Conservation (phyloP, 2,888 invertebrate genomes). For the Mimachlamys varia region DNA sequence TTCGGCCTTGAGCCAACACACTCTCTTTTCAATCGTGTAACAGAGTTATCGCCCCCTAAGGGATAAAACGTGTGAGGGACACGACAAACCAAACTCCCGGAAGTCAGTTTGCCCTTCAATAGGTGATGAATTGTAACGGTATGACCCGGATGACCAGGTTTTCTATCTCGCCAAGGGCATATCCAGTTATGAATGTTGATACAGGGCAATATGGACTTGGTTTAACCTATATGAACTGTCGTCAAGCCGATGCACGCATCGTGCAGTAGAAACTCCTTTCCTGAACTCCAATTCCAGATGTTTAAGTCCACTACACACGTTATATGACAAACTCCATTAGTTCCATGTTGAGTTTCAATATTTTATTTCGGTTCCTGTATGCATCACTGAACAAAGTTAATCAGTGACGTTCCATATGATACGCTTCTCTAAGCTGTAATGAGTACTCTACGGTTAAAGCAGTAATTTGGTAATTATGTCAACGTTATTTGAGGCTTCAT, state of each 20-base stretch:
- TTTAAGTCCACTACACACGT: neutral
- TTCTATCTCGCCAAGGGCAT: neutral
- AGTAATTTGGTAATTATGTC: neutral
- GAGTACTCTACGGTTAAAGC: neutral
- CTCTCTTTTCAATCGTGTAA: neutral
- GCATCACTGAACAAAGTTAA: neutral
- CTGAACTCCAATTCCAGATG: neutral
- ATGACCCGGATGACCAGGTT: slow-evolving; percentile 23
- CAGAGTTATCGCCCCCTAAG: neutral
- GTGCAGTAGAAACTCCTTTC: neutral
- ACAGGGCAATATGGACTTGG: neutral
- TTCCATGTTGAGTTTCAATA: neutral
- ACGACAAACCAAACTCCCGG: neutral
- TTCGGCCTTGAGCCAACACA: slow-evolving; percentile 10
- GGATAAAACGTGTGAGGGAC: neutral
- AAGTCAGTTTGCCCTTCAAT: neutral
- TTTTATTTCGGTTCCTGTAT: neutral
- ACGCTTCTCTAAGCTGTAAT: neutral
- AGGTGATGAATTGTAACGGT: neutral
- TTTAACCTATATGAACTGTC: neutral
- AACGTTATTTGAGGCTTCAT: neutral
- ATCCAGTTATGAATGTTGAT: neutral
- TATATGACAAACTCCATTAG: neutral
- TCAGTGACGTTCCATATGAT: neutral
- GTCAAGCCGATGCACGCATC: neutral